Base-by-base conservation (phyloP, 2,113 vertebrate genomes). In the Aphelocoma coerulescens region DNA sequence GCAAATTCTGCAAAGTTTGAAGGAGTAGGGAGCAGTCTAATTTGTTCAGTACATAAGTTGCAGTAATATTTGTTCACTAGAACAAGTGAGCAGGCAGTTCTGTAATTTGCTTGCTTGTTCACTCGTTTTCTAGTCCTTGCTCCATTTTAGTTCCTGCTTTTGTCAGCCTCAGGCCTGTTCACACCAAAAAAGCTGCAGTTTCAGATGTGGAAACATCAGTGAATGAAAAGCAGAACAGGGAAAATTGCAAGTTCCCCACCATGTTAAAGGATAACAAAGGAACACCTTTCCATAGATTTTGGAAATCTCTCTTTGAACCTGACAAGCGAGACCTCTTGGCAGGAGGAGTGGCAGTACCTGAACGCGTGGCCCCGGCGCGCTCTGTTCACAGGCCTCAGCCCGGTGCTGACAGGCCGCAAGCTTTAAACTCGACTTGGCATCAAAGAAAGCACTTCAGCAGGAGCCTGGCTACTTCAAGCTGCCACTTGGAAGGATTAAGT, bases 401-500 rank as follows among this genome's bases (percentile, higher is more conserved):
- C 2, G 0, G 9, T 13, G 89, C 13, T 86, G 95, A 90, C 68
- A 90, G 67, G 24, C 33, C 49, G 7, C 48, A 24, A 63, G 91
- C 13, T 67, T 65, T 59, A 35, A 89, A 49, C 75, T 23, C 6
- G 0, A 15, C 27, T 7, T 18, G 9, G 44, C 67, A 55, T 61
- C 86, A 85, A 65, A 88, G 77, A 14, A 57, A 89, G 32, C 72
- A 39, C 86, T 91, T 71, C 43, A 59, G 52, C 86, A 73, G 61
- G 49, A 93, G 66, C 49, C 74, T 44, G 57, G 21, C 66, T 62
- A 26, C 83, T 85, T 80, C 66, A 39, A 28, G 28, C 10, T n/a
- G 51, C 86, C 71, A 58, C 71, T 80, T 78, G 68, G 68, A 74
- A 90, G 87, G 85, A 93, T 85, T 91, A 96, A 92, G 77, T 54